phyloP scores from a whole-genome alignment of 2,797 vertebrate species.

The Pangasius larnaudii region DNA sequence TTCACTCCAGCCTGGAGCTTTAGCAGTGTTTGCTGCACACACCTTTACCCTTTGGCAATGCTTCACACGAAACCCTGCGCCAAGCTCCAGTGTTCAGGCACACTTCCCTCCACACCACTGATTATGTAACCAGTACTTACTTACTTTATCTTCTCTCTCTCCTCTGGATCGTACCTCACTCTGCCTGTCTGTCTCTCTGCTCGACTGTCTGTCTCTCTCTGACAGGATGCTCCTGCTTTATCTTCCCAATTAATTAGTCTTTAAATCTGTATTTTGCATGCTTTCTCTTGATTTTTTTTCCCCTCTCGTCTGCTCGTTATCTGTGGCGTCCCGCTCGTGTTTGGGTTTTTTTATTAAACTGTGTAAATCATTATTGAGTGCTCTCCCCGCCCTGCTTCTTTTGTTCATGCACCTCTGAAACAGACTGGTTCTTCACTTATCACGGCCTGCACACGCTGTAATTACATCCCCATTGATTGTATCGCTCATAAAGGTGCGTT shows the following conservation, averaged over 20 bases:
- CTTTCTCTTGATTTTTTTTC: slow-evolving; percentile 32
- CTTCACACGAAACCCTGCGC: background rate
- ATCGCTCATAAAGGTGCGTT: slow-evolving; percentile 30
- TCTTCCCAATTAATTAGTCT: slow-evolving; percentile 52
- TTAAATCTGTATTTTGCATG: slow-evolving; percentile 38
- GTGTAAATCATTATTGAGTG: slow-evolving; percentile 45
- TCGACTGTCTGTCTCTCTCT: slow-evolving; percentile 24
- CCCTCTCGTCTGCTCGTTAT: slow-evolving; percentile 38
- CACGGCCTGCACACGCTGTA: slow-evolving; percentile 31
- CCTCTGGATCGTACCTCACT: background rate
- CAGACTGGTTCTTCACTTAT: slow-evolving; percentile 45
- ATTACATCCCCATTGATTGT: slow-evolving; percentile 48
- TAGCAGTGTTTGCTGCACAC: background rate
- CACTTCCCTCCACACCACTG: background rate
- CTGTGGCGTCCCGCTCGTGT: slow-evolving; percentile 34
- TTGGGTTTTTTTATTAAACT: slow-evolving; percentile 49
- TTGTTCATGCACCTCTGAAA: slow-evolving; percentile 40
- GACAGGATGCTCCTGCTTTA: slow-evolving; percentile 27
- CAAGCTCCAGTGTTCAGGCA: slow-evolving; percentile 2
- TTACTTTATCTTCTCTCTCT: background rate
- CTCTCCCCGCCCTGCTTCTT: slow-evolving; percentile 18
- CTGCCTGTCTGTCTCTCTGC: background rate
- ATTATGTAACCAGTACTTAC: background rate
- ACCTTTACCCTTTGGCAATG: background rate
- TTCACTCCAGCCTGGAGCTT: background rate